Evolutionary conservation across 1,140 invertebrate genomes (phyloP).

Genomic region (Drosophila kohkoa): DNA sequence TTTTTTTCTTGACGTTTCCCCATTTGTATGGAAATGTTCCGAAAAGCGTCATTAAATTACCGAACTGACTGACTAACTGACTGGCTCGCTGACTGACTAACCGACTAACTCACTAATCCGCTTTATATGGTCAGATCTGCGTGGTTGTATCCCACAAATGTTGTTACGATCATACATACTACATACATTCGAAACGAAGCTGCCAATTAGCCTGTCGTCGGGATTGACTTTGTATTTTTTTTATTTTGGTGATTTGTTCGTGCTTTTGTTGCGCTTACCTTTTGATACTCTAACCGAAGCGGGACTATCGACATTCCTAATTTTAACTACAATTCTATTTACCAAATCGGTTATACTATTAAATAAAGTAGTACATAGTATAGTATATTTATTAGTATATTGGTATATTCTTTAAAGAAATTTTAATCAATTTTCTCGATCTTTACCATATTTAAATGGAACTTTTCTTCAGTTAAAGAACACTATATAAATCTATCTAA

Average conservation of each 20-base stretch:
- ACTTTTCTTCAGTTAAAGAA: no score
- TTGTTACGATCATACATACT: background rate
- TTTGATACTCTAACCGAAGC: slow-evolving; percentile 2
- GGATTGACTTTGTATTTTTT: background rate
- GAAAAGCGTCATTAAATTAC: slow-evolving; percentile 41
- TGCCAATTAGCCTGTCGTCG: slow-evolving; percentile 34
- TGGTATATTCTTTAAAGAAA: no score
- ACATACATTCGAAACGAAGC: background rate
- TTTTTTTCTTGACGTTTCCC: slow-evolving; percentile 17
- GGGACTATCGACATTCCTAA: background rate
- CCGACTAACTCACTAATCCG: slow-evolving; percentile 22
- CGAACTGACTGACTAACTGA: slow-evolving; percentile 15
- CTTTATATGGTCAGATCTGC: slow-evolving; percentile 39
- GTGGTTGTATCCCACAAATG: slow-evolving; percentile 34
- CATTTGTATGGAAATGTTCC: slow-evolving; percentile 50
- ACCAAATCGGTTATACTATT: no score
- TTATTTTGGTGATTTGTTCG: background rate
- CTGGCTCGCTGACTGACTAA: slow-evolving; percentile 7
- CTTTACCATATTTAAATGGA: no score
- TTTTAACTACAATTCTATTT: no score
- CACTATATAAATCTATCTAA: no score
- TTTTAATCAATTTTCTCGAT: no score
- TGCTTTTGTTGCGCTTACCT: no score
- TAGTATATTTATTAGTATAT: no score
- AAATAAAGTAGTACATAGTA: no score